Base-by-base conservation (phyloP, 2,888 invertebrate species). In the Scaptomyza polygonia region DNA sequence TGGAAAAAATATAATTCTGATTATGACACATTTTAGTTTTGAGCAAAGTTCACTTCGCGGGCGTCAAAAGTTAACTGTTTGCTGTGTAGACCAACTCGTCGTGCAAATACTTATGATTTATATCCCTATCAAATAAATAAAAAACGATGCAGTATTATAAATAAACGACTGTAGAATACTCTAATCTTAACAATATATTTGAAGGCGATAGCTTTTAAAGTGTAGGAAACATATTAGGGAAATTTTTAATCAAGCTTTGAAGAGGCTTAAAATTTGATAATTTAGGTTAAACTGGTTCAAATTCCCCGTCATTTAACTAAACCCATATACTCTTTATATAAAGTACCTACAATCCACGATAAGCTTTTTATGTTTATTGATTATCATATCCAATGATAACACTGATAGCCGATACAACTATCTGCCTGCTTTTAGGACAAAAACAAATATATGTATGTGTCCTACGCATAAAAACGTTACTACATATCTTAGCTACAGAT, bases 381-480 rank as follows among this genome's bases (percentile, higher is more conserved):
- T 72, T 52, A 43, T 36, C 48, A 48, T 42, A 43, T 67, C 72
- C 25, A 64, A 57, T 48, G 36, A 32, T n/a, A 21, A 40, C 65
- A 48, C n/a, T 29, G 54, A 54, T 54, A 45, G 36, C 39, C 16
- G 8, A 39, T 14, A 18, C 25, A 25, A 34, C 42, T 27, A 6
- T 18, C 5, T 34, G 12, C 32, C 2, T 34, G 25, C 25, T 25
- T 34, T 29, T 18, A 16, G 12, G 5, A 18, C n/a, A 14, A 16
- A 25, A 18, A 36, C 16, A 5, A 61, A 43, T 16, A 21, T 42
- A 9, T 16, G n/a, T 32, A 27, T 21, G 21, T 21, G 11, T 18
- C 14, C 8, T 9, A 30, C 8, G 27, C n/a, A 53, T n/a, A 8
- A 1, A 53, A 29, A 18, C 32, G 9, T 32, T 32, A 42, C 11